Evolutionary conservation across 1,140 invertebrate species (phyloP), one percentile per base, ranked within the genome.

Genomic region (Lineus longissimus): DNA sequence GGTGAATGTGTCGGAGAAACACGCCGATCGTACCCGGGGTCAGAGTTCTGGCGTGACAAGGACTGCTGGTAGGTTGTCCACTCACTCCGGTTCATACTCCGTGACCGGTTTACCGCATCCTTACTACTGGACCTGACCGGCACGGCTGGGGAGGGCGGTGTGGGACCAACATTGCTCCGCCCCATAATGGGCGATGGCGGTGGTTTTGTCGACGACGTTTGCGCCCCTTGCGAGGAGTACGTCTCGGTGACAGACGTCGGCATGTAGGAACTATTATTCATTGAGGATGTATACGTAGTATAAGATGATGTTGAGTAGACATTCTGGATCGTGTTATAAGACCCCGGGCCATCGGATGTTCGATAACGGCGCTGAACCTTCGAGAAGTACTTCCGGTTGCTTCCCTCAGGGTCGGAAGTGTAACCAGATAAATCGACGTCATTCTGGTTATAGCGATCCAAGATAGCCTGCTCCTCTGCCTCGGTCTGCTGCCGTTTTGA

Each of bases 11-110:
- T 36, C 15, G 33, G 33, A 43, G 59, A 23, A 13, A 29, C 76
- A 70, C 88, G 87, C 40, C 82, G 77, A 61, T 85, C 83, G 65
- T 80, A 79, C n/a, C 80, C 75, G 9, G 76, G 76, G 63, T 85
- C 83, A 15, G 82, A 84, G 56, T 80, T 73, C 65, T 85, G 83
- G 47, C 77, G 67, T 15, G 68, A 63, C 41, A 78, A 63, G 71
- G 64, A 31, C 69, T 60, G 19, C 58, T 40, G 61, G 65, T 62
- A 40, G 54, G 51, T 67, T 68, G 60, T 61, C 59, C 40, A 62
- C 41, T 58, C 45, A 27, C 59, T 54, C 36, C 17, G 43, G 41
- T 30, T 57, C 17, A 45, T 41, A 59, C 55, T 15, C 51, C 56
- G 59, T 55, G 69, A 68, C 68, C 71, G 70, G 64, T 71, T 36